Conservation (phyloP, 2,797 vertebrate genomes). For the Myotis pilosus region DNA sequence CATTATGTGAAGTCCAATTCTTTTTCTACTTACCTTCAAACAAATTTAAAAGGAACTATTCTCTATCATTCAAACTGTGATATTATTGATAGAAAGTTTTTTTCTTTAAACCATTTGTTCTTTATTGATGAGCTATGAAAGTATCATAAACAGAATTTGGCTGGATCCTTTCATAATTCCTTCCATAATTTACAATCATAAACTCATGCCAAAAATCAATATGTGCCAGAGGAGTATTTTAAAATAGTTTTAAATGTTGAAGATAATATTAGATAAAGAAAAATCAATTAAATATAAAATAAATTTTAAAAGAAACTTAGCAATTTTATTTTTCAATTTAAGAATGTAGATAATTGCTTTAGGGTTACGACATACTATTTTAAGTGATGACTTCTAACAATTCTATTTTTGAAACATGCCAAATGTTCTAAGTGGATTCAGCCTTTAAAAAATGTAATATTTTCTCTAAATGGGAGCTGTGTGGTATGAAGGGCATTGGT, state of each 20-base stretch:
- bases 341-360: background rate
- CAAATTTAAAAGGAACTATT: background rate
- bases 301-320: background rate
- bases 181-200: background rate
- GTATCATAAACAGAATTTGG: background rate
- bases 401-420: background rate
- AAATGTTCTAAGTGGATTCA: background rate
- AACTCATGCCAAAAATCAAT: background rate
- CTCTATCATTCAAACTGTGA: constrained; percentile 46
- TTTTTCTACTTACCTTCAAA: background rate
- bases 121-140: constrained; percentile 39
- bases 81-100: constrained; percentile 23
- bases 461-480: background rate
- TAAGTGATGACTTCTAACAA: background rate
- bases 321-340: constrained; percentile 33
- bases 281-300: background rate
- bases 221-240: background rate
- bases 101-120: constrained; percentile 39
- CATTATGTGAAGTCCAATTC: background rate
- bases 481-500: background rate
- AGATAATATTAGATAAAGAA: background rate
- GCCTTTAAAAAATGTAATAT: background rate
- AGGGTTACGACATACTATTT: background rate
- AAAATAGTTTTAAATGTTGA: constrained; percentile 4
- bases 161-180: background rate